These are phyloP conservation scores for Mormoops blainvillei DNA, from an alignment of 2,113 vertebrate species.

Conservation along the genomic window DNA sequence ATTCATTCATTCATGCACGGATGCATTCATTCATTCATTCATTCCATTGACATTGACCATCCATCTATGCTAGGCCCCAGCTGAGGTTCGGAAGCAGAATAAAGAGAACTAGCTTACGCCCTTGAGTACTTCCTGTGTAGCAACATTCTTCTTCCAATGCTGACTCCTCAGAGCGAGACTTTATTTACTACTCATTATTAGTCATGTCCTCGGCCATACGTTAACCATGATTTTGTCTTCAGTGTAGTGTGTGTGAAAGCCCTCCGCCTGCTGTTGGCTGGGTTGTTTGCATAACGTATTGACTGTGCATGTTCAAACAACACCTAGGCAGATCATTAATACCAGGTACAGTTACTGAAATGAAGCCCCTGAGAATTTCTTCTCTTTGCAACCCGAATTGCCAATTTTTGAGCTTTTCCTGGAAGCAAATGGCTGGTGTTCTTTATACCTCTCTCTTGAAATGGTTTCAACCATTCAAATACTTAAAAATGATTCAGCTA, in stretches of 20 bases:
- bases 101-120: not conserved
- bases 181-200: slow-evolving; percentile 11
- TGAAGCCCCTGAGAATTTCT: slow-evolving; percentile 8
- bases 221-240: slow-evolving; percentile 51
- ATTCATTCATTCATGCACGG: not conserved
- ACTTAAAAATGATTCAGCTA: not conserved
- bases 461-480: not conserved
- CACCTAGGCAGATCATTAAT: slow-evolving; percentile 34
- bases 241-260: not conserved
- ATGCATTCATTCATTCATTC: not conserved
- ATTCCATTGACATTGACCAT: not conserved
- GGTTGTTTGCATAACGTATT: slow-evolving; percentile 52
- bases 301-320: slow-evolving; percentile 39
- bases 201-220: slow-evolving; percentile 27
- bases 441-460: not conserved
- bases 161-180: not conserved
- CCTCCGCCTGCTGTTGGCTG: not conserved
- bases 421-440: slow-evolving; percentile 8
- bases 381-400: slow-evolving; percentile 29
- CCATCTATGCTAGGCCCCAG: not conserved
- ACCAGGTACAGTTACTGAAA: slow-evolving; percentile 47
- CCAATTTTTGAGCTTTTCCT: slow-evolving; percentile 12
- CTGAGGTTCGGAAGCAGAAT: not conserved
- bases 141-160: not conserved
- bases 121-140: not conserved